These are phyloP conservation scores for Margaritifera margaritifera DNA, from an alignment of 2,888 invertebrate species.

Conservation along the genomic window DNA sequence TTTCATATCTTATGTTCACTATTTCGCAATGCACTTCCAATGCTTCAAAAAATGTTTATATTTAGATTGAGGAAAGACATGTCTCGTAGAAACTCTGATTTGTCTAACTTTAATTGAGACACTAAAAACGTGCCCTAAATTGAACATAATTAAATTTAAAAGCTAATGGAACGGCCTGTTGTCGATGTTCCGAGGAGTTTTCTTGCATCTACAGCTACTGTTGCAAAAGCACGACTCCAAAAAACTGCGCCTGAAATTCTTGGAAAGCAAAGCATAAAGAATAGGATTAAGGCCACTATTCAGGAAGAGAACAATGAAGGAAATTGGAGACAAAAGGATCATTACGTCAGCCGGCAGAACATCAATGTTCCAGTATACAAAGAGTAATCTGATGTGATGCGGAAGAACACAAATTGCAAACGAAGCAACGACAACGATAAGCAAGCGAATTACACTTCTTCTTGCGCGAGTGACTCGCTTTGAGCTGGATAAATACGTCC, in stretches of 20 bases:
- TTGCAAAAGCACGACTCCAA: conserved; percentile 79
- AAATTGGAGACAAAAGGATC: conserved; percentile 82
- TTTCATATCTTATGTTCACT: too few species aligned
- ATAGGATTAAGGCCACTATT: conserved; percentile 93
- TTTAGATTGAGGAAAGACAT: too few species aligned
- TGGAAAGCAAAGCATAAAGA: conserved; percentile 89
- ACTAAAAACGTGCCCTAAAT: too few species aligned
- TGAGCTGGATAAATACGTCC: conserved; percentile 16
- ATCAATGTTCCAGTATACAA: conserved; percentile 85
- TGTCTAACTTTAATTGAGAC: too few species aligned
- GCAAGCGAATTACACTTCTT: conserved; percentile 89
- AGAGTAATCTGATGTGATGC: conserved; percentile 83
- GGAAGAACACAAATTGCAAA: conserved; percentile 93
- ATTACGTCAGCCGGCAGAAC: conserved; percentile 68
- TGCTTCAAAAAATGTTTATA: too few species aligned
- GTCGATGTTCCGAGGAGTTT: too few species aligned
- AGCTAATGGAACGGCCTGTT: too few species aligned
- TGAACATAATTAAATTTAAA: too few species aligned
- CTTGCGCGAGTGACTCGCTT: conserved; percentile 79
- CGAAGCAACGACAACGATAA: conserved; percentile 89
- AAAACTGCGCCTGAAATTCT: conserved; percentile 89
- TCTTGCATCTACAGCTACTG: too few species aligned
- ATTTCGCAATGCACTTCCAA: too few species aligned
- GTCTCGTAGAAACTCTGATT: too few species aligned
- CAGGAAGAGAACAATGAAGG: conserved; percentile 89